Percentiles rank a stretch among this genome's conserved stretches.
These are phyloP conservation scores for Amphipyra tragopoginis DNA, from an alignment of 2,888 invertebrate species.

Conservation along the genomic window DNA sequence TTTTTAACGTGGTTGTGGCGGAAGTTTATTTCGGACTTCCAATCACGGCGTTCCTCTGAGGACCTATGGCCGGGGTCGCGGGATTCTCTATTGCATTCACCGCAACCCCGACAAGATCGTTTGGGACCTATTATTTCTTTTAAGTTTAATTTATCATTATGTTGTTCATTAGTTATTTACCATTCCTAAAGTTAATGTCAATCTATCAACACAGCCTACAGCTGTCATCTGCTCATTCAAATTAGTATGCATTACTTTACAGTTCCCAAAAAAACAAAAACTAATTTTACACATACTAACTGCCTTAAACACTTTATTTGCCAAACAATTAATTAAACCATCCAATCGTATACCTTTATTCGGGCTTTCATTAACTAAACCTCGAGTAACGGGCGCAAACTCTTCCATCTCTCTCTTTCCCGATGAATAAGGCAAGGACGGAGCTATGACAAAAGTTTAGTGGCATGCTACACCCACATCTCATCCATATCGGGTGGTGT, in stretches of 20 bases:
- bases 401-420: conserved; percentile 48
- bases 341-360: conserved; percentile 57
- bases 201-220: too few relatives aligned
- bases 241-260: not conserved
- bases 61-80: too few relatives aligned
- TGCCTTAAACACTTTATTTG: not conserved
- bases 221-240: too few relatives aligned
- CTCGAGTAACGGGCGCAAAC: conserved; percentile 67
- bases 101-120: too few relatives aligned
- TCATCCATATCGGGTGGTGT: conserved; percentile 59
- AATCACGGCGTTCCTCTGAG: too few relatives aligned
- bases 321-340: conserved; percentile 35
- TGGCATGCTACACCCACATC: conserved; percentile 59
- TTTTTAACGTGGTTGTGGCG: too few relatives aligned
- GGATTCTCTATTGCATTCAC: too few relatives aligned
- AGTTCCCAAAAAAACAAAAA: not conserved
- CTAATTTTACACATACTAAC: not conserved
- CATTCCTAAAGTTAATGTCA: too few relatives aligned
- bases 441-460: conserved; percentile 34
- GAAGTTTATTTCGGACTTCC: too few relatives aligned
- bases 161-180: too few relatives aligned
- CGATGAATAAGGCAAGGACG: conserved; percentile 52
- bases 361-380: conserved; percentile 59
- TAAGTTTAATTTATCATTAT: too few relatives aligned
- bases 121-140: too few relatives aligned